Conservation (phyloP, 2,888 invertebrate species). For the Neocrepidodera transversa region DNA sequence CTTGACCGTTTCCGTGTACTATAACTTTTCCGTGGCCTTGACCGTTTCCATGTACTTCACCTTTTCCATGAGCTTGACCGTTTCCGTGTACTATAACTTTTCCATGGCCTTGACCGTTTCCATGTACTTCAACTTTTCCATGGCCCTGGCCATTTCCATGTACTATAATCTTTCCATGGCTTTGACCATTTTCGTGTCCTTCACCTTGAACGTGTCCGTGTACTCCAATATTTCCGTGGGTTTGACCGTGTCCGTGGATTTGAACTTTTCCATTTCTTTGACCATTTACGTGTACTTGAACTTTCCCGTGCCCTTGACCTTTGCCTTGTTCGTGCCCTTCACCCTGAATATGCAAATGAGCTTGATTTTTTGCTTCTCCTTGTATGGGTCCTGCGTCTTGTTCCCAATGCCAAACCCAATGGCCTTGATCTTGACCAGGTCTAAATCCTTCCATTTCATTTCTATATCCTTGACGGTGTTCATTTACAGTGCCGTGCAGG, state of each 20-base stretch:
- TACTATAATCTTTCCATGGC: not conserved
- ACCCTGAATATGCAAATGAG: too few species aligned
- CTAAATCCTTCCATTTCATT: too few species aligned
- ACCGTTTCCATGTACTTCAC: not conserved
- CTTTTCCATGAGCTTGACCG: not conserved
- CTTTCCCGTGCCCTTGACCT: not conserved
- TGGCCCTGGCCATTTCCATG: not conserved
- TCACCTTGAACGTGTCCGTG: not conserved
- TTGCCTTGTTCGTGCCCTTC: not conserved
- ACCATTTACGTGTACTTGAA: too few species aligned
- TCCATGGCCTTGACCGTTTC: too few species aligned
- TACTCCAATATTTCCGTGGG: too few species aligned
- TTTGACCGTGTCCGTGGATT: not conserved
- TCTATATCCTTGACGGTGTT: not conserved
- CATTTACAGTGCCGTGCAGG: not conserved
- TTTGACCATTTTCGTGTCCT: not conserved
- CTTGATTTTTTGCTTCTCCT: too few species aligned
- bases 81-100: too few species aligned
- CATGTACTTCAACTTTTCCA: too few species aligned
- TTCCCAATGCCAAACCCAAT: too few species aligned
- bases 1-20: not conserved
- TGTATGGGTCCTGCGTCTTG: too few species aligned
- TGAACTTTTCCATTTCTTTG: too few species aligned
- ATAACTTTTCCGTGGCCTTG: not conserved
- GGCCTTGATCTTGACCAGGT: too few species aligned